A percentile compares a stretch with the other conserved stretches of the same genome.
phyloP scores from a whole-genome alignment of 2,888 invertebrate genomes.

The Microctonus brassicae region DNA sequence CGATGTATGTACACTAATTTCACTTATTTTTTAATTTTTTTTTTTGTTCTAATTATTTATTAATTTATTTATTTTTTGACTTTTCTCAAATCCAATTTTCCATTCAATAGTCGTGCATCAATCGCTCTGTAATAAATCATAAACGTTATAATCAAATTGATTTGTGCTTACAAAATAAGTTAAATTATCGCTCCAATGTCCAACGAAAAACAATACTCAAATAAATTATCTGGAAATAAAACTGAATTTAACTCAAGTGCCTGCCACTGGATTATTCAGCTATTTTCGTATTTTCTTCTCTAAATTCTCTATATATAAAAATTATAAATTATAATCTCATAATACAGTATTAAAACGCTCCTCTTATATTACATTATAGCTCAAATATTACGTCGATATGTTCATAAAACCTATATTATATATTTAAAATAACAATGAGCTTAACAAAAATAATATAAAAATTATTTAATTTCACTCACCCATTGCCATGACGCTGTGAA shows the following conservation, averaged over 20 bases:
- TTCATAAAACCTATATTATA: conserved; percentile 1
- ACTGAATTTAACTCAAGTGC: conserved; percentile 5
- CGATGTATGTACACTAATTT: background rate
- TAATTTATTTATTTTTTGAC: no score
- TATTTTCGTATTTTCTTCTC: conserved; percentile 20
- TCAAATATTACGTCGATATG: background rate
- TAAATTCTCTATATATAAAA: conserved; percentile 25
- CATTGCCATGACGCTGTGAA: conserved; percentile 64
- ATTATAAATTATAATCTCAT: conserved; percentile 9
- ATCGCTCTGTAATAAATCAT: conserved; percentile 25
- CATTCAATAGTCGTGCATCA: conserved; percentile 6
- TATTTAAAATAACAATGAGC: conserved; percentile 21
- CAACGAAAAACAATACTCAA: conserved; percentile 19
- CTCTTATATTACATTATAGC: background rate
- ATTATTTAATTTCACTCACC: conserved; percentile 56
- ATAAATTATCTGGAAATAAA: conserved; percentile 25
- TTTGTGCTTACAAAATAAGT: conserved; percentile 5
- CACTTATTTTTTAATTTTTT: background rate
- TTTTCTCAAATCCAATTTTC: conserved; percentile 5
- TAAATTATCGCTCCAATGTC: conserved; percentile 12
- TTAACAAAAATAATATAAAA: conserved; percentile 13
- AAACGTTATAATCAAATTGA: conserved; percentile 19
- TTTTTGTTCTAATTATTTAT: background rate
- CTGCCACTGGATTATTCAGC: conserved; percentile 27
- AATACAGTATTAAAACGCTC: conserved; percentile 14